A percentile compares a stretch with the other conserved stretches of the same genome.
Evolutionary conservation across 92 coral and sea anemone species (phyloP).

Genomic region (Virgularia gustaviana): DNA sequence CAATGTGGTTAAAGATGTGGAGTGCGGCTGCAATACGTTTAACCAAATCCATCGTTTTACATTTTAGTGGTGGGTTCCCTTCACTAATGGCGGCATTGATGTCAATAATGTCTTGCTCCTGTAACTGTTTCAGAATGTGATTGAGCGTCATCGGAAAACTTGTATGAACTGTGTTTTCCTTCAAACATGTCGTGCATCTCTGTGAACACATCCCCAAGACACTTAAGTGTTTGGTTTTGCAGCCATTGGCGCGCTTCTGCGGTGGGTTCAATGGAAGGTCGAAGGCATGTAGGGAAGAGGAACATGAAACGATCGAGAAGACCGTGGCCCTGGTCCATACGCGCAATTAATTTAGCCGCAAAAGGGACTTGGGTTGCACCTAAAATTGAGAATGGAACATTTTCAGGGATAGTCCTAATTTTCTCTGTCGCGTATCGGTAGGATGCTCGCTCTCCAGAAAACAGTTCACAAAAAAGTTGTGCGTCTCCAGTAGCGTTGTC

Average conservation of each 20-base stretch:
- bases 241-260: slow-evolving; percentile 38
- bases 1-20: no score
- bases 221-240: slow-evolving; percentile 20
- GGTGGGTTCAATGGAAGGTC: slow-evolving; percentile 40
- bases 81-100: slow-evolving; percentile 52
- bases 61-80: slow-evolving; percentile 56
- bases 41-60: slow-evolving; percentile 50
- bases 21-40: slow-evolving; percentile 46
- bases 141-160: slow-evolving; percentile 38
- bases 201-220: slow-evolving; percentile 46
- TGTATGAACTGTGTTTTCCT: slow-evolving; percentile 24
- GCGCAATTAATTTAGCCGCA: no score
- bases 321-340: no score
- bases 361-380: no score
- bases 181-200: slow-evolving; percentile 36
- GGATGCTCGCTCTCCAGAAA: no score
- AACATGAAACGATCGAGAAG: no score
- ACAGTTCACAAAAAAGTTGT: no score
- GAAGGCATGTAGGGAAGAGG: slow-evolving; percentile 39
- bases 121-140: slow-evolving; percentile 18
- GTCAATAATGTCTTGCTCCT: slow-evolving; percentile 40
- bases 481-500: no score
- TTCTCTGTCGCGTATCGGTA: no score
- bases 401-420: no score
- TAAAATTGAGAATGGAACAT: slow-evolving; percentile 48